These are phyloP conservation scores for Spea multiplicata DNA, from an alignment of 2,113 vertebrate species.

Conservation along the genomic window DNA sequence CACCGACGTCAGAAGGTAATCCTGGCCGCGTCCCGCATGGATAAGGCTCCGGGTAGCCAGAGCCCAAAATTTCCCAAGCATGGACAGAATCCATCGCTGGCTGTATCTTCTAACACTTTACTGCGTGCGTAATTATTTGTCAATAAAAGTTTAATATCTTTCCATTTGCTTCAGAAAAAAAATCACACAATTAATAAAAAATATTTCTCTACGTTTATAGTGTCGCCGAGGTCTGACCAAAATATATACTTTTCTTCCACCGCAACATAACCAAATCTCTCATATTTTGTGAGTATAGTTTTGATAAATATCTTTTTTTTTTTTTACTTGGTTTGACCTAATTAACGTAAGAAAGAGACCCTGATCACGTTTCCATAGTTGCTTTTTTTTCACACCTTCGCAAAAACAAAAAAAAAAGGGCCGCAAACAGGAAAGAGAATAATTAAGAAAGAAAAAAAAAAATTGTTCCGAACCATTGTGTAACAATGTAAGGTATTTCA, in stretches of 20 bases:
- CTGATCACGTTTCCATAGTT: slow-evolving; percentile 6
- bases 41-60: too few species aligned
- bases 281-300: slow-evolving; percentile 21
- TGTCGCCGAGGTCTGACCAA: neutral
- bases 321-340: slow-evolving; percentile 35
- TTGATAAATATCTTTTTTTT: slow-evolving; percentile 43
- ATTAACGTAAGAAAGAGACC: slow-evolving; percentile 34
- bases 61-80: too few species aligned
- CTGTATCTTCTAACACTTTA: too few species aligned
- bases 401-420: slow-evolving; percentile 25
- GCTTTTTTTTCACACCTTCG: slow-evolving; percentile 32
- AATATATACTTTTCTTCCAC: neutral
- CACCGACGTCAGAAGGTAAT: too few species aligned
- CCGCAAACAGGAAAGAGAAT: slow-evolving; percentile 41
- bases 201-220: too few species aligned
- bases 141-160: too few species aligned
- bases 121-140: too few species aligned
- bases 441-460: slow-evolving; percentile 1
- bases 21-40: too few species aligned
- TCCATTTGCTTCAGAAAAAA: too few species aligned
- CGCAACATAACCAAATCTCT: neutral
- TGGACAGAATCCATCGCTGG: too few species aligned
- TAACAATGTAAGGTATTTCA: slow-evolving; percentile 25
- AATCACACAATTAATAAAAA: too few species aligned
- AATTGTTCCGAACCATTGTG: slow-evolving; percentile 21